Percentiles rank a stretch among this genome's conserved stretches.
Conservation (phyloP, 2,113 vertebrate species). For the Procapra przewalskii region DNA sequence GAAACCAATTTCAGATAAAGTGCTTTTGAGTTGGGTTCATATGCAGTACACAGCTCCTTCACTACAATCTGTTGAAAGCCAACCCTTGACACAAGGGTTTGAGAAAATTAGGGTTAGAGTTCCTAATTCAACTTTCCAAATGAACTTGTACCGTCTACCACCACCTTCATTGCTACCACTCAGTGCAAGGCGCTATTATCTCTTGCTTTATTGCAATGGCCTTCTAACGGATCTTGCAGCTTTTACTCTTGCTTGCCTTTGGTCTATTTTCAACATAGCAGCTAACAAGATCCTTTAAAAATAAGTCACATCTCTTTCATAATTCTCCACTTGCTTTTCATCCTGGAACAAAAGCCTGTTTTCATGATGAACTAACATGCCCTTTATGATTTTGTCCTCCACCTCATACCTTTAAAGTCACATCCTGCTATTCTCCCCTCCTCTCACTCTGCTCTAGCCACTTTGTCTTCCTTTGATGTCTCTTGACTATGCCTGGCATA, state of each 20-base stretch:
- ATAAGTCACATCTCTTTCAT: neutral
- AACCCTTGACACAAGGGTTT: neutral
- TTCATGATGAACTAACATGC: neutral
- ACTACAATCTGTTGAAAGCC: neutral
- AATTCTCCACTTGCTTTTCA: neutral
- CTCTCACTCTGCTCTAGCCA: neutral
- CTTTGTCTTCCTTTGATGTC: neutral
- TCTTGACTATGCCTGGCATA: neutral
- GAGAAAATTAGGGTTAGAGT: neutral
- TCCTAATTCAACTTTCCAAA: neutral
- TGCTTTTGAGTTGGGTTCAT: neutral
- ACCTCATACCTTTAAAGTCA: neutral
- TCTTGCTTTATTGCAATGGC: neutral
- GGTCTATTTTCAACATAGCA: neutral
- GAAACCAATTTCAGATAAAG: neutral
- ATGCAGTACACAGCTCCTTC: neutral
- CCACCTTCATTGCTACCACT: neutral
- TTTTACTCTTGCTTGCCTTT: neutral
- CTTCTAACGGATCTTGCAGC: neutral
- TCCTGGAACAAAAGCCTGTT: neutral
- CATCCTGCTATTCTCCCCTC: fast-evolving
- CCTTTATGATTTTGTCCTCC: neutral
- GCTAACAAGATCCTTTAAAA: neutral
- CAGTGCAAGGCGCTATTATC: neutral
- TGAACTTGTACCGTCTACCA: neutral